These are phyloP conservation scores for Gallinago jamesoni DNA, from an alignment of 2,113 vertebrate genomes.

Conservation along the genomic window DNA sequence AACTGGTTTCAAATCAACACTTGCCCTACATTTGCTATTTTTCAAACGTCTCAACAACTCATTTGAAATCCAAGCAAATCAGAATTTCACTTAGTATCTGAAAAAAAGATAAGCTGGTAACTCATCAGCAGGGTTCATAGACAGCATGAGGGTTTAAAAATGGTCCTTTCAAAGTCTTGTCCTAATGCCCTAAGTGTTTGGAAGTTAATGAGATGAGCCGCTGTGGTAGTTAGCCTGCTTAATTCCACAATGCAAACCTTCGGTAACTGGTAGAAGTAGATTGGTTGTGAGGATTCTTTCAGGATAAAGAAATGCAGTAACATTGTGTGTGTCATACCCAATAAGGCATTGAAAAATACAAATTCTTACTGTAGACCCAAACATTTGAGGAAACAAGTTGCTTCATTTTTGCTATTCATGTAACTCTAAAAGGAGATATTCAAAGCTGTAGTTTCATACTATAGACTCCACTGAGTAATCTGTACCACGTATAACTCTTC, in stretches of 20 bases:
- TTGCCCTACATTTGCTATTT: not conserved
- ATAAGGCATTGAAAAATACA: not conserved
- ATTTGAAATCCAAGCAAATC: not conserved
- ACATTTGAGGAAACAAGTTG: not conserved
- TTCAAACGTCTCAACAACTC: not conserved
- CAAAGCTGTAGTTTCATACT: not conserved
- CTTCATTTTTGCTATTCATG: not conserved
- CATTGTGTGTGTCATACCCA: not conserved
- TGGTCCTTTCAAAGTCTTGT: not conserved
- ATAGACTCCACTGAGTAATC: not conserved
- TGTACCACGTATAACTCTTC: not conserved
- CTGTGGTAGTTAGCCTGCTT: not conserved
- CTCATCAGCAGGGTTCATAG: fast-evolving
- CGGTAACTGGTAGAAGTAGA: not conserved
- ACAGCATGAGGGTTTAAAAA: not conserved
- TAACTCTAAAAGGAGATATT: not conserved
- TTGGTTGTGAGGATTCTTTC: not conserved
- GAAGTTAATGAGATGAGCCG: not conserved
- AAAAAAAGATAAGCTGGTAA: not conserved
- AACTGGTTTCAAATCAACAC: not conserved
- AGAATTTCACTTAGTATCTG: not conserved
- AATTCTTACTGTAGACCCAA: not conserved
- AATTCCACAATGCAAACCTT: not conserved
- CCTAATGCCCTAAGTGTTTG: not conserved
- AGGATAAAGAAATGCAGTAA: not conserved